These are phyloP conservation scores for Peromyscus polionotus DNA, from an alignment of 2,113 vertebrate genomes.

Conservation along the genomic window DNA sequence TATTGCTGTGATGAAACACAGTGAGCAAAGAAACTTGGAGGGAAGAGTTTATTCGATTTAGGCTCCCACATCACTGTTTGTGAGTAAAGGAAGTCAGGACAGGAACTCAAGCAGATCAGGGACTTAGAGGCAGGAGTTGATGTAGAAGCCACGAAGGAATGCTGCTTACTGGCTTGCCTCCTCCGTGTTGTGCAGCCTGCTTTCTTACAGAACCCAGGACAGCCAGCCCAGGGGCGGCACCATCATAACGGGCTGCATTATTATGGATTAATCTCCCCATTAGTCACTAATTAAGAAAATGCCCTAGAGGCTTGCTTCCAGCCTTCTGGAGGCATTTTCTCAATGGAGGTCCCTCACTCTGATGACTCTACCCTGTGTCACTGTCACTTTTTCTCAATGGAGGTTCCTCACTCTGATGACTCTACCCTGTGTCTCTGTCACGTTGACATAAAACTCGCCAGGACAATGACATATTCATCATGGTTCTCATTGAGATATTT, in stretches of 20 bases:
- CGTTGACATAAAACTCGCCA: neutral
- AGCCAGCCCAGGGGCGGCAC: neutral
- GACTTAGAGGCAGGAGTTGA: neutral
- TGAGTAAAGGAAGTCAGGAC: neutral
- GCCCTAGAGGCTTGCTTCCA: neutral
- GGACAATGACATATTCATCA: neutral
- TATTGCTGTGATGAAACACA: neutral
- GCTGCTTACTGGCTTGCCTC: neutral
- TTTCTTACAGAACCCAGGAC: neutral
- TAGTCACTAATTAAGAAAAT: neutral
- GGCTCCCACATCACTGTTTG: neutral
- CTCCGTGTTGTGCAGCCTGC: no score
- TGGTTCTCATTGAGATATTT: constrained; percentile 30
- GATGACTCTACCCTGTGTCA: neutral
- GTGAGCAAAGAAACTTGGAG: neutral
- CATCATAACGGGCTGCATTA: neutral
- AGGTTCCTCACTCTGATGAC: no score
- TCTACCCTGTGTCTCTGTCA: neutral
- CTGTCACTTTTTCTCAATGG: no score
- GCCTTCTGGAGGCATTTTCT: neutral
- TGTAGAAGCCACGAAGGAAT: neutral
- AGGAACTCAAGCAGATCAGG: no score
- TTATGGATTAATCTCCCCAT: neutral
- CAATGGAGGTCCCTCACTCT: neutral
- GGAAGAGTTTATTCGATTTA: neutral